Evolutionary conservation across 2,888 invertebrate genomes (phyloP), one percentile per base, ranked within the genome.

Genomic region (Dorcus hopei): DNA sequence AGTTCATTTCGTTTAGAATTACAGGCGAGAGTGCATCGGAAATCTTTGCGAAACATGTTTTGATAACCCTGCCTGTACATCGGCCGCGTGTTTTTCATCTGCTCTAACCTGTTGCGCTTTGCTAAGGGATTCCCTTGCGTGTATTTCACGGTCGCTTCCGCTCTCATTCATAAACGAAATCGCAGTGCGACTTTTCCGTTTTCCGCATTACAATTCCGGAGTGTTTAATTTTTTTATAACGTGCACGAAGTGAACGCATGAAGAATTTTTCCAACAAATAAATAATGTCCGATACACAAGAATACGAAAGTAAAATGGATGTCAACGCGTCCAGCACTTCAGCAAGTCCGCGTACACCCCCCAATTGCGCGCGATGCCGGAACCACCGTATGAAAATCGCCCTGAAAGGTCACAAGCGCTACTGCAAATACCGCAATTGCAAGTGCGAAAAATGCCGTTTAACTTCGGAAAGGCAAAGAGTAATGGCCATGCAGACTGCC

Each of bases 321-420:
- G 72, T 82, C 47, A 80, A 79, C 65, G 81, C 81, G 48, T 80
- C 81, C 62, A 78, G 83, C 74, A 80, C 86, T 76, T 83, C 86
- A 55, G 79, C 81, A 57, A 59, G 84, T 49, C 87, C 91, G 11
- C 85, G 93, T 59, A 91, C 92, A 62, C 92, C 93, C 6, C 95
- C 95, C 14, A 95, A 93, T 80, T 96, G 95, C 79, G 94, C 94
- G 47, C 87, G 95, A 33, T 96, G 96, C 79, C 85, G 93, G 61
- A 95, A 95, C 81, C 96, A 96, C 79, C 86, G 90, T n/a, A 83
- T 92, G 73, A 92, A 92, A 77, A 89, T 93, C 66, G 87, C 88
- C 77, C 83, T 95, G 64, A 94, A 93, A 79, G 95, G 93, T 11
- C 96, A 96, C 82, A 96, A 96, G 78, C 85, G 93, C 38, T 94